These are phyloP conservation scores for Paracanthobrama guichenoti DNA, from an alignment of 2,113 vertebrate genomes.

Conservation along the genomic window DNA sequence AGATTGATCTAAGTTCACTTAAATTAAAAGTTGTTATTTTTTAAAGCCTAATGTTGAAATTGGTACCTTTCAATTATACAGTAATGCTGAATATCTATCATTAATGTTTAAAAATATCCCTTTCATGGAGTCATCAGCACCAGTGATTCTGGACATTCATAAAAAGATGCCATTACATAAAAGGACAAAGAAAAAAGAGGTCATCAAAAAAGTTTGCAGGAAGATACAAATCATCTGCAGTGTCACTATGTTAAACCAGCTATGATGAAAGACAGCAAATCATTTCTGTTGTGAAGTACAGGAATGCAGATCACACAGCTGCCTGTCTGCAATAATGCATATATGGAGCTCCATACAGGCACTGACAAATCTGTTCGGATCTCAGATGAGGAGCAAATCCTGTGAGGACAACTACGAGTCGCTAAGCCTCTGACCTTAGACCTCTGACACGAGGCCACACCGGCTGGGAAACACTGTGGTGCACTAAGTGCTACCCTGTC, in stretches of 20 bases:
- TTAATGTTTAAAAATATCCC: no score
- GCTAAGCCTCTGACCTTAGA: constrained; percentile 3
- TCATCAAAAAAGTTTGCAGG: constrained; percentile 4
- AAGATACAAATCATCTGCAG: constrained; percentile 58
- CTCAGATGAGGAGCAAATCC: constrained; percentile 23
- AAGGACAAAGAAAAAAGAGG: neutral
- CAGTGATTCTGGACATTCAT: no score
- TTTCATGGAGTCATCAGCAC: no score
- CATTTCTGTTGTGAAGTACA: constrained; percentile 57
- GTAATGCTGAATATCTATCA: no score
- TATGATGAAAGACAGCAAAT: constrained; percentile 54
- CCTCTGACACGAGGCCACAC: constrained; percentile 25
- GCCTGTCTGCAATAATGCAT: neutral
- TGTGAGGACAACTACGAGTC: neutral
- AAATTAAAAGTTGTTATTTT: no score
- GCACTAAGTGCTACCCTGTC: constrained; percentile 60
- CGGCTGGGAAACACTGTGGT: constrained; percentile 50
- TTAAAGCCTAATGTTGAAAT: no score
- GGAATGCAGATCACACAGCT: constrained; percentile 14
- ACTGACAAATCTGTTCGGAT: neutral
- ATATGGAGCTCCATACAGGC: neutral
- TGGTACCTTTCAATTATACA: no score
- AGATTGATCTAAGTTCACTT: no score
- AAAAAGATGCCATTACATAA: no score
- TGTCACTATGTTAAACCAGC: constrained; percentile 52